phyloP scores from a whole-genome alignment of 2,888 invertebrate species.

The Tenthredo notha region DNA sequence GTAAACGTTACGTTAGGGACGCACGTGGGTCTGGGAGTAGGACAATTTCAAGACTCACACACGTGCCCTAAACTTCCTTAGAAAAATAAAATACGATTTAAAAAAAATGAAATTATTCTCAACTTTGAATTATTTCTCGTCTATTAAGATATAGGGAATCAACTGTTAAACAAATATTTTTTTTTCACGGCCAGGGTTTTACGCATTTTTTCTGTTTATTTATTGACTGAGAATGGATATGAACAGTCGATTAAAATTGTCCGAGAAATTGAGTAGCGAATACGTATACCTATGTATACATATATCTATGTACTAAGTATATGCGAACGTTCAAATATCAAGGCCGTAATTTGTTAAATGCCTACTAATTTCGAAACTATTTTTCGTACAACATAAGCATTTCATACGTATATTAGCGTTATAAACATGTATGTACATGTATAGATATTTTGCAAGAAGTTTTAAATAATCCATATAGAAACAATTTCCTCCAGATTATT shows the following conservation, averaged over 20 bases:
- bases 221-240: background rate
- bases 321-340: slow-evolving; percentile 43
- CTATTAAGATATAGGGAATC: background rate
- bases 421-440: background rate
- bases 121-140: background rate
- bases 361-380: slow-evolving; percentile 34
- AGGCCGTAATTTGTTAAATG: slow-evolving; percentile 45
- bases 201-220: too few species aligned
- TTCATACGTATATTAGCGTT: background rate
- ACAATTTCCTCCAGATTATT: background rate
- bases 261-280: background rate
- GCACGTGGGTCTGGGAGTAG: slow-evolving; percentile 18
- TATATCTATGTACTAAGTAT: background rate
- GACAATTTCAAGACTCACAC: slow-evolving; percentile 28
- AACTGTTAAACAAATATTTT: background rate
- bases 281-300: too few species aligned
- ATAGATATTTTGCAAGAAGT: slow-evolving; percentile 15
- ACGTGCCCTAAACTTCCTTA: background rate
- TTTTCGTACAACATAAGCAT: slow-evolving; percentile 14
- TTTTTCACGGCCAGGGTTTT: slow-evolving; percentile 32
- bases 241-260: slow-evolving; percentile 14
- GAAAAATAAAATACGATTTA: background rate
- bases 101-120: background rate
- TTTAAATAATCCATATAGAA: slow-evolving; percentile 12
- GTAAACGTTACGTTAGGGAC: slow-evolving; percentile 46